These are phyloP conservation scores for Haplotaxodon microlepis DNA, from an alignment of 2,113 vertebrate genomes.

Conservation along the genomic window DNA sequence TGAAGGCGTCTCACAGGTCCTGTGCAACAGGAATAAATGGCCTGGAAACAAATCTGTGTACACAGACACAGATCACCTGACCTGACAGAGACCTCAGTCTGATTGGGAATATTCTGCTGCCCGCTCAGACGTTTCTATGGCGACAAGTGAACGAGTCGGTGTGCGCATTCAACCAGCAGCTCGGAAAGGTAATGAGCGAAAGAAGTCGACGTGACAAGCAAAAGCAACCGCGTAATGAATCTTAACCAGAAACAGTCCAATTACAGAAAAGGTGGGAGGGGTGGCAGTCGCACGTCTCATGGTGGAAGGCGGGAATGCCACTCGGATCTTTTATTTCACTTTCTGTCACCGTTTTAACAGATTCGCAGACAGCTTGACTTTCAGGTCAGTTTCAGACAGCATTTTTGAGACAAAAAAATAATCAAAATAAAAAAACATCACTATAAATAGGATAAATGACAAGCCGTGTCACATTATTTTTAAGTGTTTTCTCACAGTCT, in stretches of 20 bases:
- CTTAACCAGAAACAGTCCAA: neutral
- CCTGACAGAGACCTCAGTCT: neutral
- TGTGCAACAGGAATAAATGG: neutral
- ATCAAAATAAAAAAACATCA: accelerated
- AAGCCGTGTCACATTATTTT: neutral
- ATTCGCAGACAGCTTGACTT: neutral
- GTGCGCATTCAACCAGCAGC: neutral
- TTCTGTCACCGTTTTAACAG: neutral
- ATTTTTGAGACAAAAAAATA: neutral
- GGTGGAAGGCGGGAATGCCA: neutral
- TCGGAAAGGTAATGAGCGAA: neutral
- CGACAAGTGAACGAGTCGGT: neutral
- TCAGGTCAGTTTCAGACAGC: neutral
- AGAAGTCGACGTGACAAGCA: neutral
- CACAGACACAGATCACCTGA: neutral
- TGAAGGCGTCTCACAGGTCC: neutral
- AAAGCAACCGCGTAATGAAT: neutral
- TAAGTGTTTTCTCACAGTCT: neutral
- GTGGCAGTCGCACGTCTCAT: neutral
- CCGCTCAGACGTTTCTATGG: conserved; percentile 50
- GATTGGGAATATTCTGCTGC: neutral
- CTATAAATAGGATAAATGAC: neutral
- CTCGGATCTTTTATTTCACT: neutral
- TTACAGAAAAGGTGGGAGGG: neutral
- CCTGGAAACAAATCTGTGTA: neutral